Evolutionary conservation across 2,888 invertebrate species (phyloP).

Genomic region (Drosophila meridionalis): DNA sequence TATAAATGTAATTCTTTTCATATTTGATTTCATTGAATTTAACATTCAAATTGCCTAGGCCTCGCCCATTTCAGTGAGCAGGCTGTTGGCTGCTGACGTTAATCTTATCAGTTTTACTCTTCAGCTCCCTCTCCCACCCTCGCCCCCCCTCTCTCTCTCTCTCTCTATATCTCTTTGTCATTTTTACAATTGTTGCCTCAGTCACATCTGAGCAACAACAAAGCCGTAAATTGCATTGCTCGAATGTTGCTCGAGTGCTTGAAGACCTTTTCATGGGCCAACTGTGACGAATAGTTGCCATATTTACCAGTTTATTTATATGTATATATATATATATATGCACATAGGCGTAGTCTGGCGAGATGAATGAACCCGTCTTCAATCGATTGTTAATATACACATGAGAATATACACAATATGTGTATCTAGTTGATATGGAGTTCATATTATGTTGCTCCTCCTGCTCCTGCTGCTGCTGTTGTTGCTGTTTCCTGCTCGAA

Average conservation of each 20-base stretch:
- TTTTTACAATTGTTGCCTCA: constrained; percentile 17
- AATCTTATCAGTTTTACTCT: neutral
- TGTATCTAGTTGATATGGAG: constrained; percentile 1
- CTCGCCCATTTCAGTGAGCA: neutral
- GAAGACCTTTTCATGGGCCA: constrained; percentile 26
- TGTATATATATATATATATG: neutral
- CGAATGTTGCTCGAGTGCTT: constrained; percentile 23
- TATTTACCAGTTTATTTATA: constrained; percentile 18
- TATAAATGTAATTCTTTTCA: neutral
- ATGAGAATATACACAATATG: neutral
- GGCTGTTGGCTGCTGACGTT: neutral
- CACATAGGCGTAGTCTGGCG: constrained; percentile 26
- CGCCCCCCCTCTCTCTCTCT: no score
- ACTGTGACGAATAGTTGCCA: constrained; percentile 30
- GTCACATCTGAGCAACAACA: constrained; percentile 20
- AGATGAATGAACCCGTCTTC: constrained; percentile 31
- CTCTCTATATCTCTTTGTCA: neutral
- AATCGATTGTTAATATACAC: constrained; percentile 33
- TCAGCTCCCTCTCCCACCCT: neutral
- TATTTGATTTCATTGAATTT: neutral
- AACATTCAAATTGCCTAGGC: neutral
- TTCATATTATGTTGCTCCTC: constrained; percentile 7
- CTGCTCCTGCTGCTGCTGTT: neutral
- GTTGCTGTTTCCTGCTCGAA: constrained; percentile 4
- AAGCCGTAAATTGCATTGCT: constrained; percentile 38